Base-by-base conservation (phyloP, 1,140 invertebrate genomes). In the Triops longicaudatus region DNA sequence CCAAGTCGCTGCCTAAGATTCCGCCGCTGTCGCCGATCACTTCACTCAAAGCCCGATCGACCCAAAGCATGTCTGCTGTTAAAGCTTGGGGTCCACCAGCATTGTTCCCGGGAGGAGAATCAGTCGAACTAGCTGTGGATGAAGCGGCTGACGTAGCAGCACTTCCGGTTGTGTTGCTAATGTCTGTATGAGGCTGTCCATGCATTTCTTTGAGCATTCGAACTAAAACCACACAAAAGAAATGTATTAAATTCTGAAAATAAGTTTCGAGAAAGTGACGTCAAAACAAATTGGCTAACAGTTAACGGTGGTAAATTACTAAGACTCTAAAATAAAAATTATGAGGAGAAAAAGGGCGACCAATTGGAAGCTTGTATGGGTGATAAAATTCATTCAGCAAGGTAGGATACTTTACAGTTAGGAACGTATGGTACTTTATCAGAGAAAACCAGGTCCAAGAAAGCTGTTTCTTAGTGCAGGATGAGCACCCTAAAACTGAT, bases 1-100 rank as follows among this genome's bases (percentile, higher is more conserved):
- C 92, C 78, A 98, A 86, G 84, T 98, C 95, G 4, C 94, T 94
- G 0, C 91, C 50, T 72, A 76, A 31, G 71, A 78, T 41, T 5
- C 42, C 28, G 72, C 76, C 71, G 76, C 73, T 73, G 73, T 75
- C 74, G 44, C 74, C 76, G 41, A 77, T 77, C 72, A 77, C 73
- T 72, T 77, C 76, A 12, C 41, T 73, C 22, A 77, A 12, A 7
- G 76, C 76, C 14, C 76, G 72, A 77, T 77, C 76, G 17, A 72
- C 72, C 76, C 76, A 77, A 14, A 77, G 1, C n/a, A 77, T 44
- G 73, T 77, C 76, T 0, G 72, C 42, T 1, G 37, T 73, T 12
- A 63, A 6, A 63, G 17, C 17, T 2, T 63, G 50, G 17, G 50
- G 14, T 7, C 2, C 31, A 7, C 31, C 31, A 22, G 50, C n/a